phyloP scores from a whole-genome alignment of 2,888 invertebrate species.

The Xiphydria camelus region DNA sequence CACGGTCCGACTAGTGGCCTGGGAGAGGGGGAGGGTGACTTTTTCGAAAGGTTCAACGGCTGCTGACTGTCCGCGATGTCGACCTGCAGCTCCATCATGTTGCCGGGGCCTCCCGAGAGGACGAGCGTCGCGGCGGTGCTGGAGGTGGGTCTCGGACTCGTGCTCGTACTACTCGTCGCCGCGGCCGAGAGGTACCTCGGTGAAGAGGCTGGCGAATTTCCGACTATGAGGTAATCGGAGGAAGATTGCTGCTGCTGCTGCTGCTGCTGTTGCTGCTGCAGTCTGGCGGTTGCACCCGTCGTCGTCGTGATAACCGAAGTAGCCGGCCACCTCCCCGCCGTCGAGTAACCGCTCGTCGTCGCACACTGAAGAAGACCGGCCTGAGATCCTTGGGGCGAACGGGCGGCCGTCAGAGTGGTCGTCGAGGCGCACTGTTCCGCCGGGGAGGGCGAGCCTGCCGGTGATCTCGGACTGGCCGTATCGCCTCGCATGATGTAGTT shows the following conservation, averaged over 20 bases:
- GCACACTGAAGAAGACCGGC: constrained; percentile 51
- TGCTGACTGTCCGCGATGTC: constrained; percentile 81
- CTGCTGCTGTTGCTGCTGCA: constrained; percentile 52
- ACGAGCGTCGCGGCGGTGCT: constrained; percentile 53
- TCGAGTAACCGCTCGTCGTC: constrained; percentile 38
- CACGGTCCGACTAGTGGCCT: constrained; percentile 61
- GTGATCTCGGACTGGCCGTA: constrained; percentile 55
- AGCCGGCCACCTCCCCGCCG: constrained; percentile 45
- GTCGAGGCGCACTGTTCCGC: constrained; percentile 62
- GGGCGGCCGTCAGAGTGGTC: constrained; percentile 50
- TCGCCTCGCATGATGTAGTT: constrained; percentile 86
- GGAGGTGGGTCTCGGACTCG: constrained; percentile 50
- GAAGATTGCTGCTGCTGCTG: constrained; percentile 45
- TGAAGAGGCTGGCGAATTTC: constrained; percentile 48
- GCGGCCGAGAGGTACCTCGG: constrained; percentile 57
- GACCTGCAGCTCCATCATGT: constrained; percentile 77
- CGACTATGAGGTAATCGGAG: constrained; percentile 57
- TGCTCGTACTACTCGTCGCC: constrained; percentile 49
- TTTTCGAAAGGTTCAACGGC: constrained; percentile 88
- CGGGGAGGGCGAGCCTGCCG: constrained; percentile 55
- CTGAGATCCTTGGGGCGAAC: constrained; percentile 50
- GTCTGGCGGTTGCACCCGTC: constrained; percentile 58
- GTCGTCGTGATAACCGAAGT: constrained; percentile 70
- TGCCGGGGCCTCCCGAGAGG: constrained; percentile 55
- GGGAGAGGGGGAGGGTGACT: constrained; percentile 78